A percentile compares a stretch with the other conserved stretches of the same genome.
phyloP scores from a whole-genome alignment of 2,888 invertebrate species.

The Drosophila bunnanda region DNA sequence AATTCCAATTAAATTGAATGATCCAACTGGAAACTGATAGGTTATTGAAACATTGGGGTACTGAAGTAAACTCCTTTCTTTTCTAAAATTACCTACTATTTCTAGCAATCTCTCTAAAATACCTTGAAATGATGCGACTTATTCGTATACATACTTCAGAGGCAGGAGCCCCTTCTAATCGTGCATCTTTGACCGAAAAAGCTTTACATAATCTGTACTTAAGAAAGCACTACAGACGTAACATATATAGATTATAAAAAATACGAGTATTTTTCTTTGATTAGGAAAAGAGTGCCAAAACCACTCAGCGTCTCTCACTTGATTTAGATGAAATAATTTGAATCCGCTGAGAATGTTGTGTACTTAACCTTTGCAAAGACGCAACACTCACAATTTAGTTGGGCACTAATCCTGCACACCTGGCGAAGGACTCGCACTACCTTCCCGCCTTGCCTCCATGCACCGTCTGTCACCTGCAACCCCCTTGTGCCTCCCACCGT shows the following conservation, averaged over 20 bases:
- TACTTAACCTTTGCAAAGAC: constrained; percentile 6
- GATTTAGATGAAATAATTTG: neutral
- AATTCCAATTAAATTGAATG: too few relatives aligned
- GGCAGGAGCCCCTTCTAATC: neutral
- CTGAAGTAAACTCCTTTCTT: too few relatives aligned
- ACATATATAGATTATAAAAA: neutral
- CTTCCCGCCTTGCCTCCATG: constrained; percentile 1
- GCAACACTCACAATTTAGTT: constrained; percentile 52
- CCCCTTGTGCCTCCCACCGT: constrained; percentile 18
- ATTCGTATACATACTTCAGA: too few relatives aligned
- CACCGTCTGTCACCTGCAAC: constrained; percentile 7
- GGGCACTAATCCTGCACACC: constrained; percentile 69
- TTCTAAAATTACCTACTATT: too few relatives aligned
- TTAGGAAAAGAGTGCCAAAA: neutral
- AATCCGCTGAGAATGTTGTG: neutral
- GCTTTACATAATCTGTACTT: neutral
- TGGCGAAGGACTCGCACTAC: constrained; percentile 55
- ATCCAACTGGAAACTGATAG: too few relatives aligned
- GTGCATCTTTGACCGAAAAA: neutral
- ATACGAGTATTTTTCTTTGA: neutral
- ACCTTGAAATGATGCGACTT: too few relatives aligned
- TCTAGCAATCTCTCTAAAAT: too few relatives aligned
- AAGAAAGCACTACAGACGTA: neutral
- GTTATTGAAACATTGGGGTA: too few relatives aligned
- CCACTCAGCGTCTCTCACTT: neutral